Evolutionary conservation across 2,797 vertebrate species (phyloP), one percentile per base, ranked within the genome.

Genomic region (Myripristis murdjan): DNA sequence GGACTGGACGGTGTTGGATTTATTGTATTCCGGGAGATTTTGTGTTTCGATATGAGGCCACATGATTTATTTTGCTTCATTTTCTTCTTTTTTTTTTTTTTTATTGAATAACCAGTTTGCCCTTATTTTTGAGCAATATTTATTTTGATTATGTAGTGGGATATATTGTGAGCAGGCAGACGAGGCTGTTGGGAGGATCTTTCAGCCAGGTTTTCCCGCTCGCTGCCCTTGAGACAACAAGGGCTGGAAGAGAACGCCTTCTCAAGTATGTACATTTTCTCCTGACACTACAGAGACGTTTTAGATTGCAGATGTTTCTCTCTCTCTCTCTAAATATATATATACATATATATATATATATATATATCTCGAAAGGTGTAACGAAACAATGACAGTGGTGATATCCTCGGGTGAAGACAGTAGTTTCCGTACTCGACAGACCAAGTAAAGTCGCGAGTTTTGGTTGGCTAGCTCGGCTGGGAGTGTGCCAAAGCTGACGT

Each of bases 31-130:
- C 54, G 52, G 73, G 71, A 76, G 79, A 70, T 63, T 56, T 86
- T 82, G 84, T 81, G 93, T 84, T 91, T 83, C 90, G 85, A 86
- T 91, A 88, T 68, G 59, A 79, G 58, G 69, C 80, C 85, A 85
- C 86, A 75, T 80, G 85, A 87, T 92, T 83, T 70, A 87, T 82
- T 78, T 88, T 75, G 83, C 89, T 91, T 59, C 55, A 5, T 68
- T 58, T 66, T 28, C 16, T 23, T 46, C 44, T 55, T 31, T 51
- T 46, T 53, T 46, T 46, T 43, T 11, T 64, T 75, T 55, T 64
- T 62, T 65, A 14, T 83, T 85, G n/a, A n/a, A n/a, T 75, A 83
- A 89, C 88, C 91, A 67, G 64, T 91, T 92, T 85, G 63, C 74
- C 76, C 82, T 84, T 79, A 73, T n/a, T 87, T 90, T 83, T 68